phyloP scores from a whole-genome alignment of 2,888 invertebrate genomes.

The Pardosa pseudoannulata region DNA sequence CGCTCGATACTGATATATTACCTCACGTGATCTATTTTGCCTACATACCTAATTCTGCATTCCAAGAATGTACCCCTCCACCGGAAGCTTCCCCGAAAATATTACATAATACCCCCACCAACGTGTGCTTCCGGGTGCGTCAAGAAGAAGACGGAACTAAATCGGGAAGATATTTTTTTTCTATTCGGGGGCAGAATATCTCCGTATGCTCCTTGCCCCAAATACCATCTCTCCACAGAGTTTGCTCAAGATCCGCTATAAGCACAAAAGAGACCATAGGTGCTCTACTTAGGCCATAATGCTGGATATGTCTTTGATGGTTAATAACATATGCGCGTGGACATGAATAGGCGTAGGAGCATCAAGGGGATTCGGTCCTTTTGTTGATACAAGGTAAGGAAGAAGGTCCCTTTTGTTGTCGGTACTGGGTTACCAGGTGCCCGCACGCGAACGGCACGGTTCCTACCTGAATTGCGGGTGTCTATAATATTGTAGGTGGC shows the following conservation, averaged over 20 bases:
- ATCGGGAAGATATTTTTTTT: background rate
- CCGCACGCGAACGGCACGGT: constrained; percentile 15
- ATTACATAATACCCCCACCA: constrained; percentile 4
- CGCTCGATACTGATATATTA: background rate
- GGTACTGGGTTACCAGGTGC: constrained; percentile 16
- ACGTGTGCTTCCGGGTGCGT: constrained; percentile 1
- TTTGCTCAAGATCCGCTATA: constrained; percentile 10
- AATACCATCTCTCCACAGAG: background rate
- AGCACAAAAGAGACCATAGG: background rate
- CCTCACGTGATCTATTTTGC: constrained; percentile 7
- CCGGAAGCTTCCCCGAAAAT: background rate
- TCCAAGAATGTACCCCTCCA: background rate
- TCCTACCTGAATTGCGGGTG: constrained; percentile 6
- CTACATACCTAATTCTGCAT: constrained; percentile 11
- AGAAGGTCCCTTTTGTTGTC: background rate
- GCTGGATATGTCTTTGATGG: background rate
- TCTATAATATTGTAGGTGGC: constrained; percentile 7
- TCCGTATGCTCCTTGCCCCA: constrained; percentile 9
- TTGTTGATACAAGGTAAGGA: constrained; percentile 3
- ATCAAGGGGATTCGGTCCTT: background rate
- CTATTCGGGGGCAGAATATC: background rate
- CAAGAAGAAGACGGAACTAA: constrained; percentile 12
- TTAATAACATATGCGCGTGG: constrained; percentile 17
- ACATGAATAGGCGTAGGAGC: constrained; percentile 12
- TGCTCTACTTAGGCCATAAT: background rate